A percentile compares a stretch with the other conserved stretches of the same genome.
Conservation (phyloP, 2,888 invertebrate genomes). For the Melanchra persicariae region DNA sequence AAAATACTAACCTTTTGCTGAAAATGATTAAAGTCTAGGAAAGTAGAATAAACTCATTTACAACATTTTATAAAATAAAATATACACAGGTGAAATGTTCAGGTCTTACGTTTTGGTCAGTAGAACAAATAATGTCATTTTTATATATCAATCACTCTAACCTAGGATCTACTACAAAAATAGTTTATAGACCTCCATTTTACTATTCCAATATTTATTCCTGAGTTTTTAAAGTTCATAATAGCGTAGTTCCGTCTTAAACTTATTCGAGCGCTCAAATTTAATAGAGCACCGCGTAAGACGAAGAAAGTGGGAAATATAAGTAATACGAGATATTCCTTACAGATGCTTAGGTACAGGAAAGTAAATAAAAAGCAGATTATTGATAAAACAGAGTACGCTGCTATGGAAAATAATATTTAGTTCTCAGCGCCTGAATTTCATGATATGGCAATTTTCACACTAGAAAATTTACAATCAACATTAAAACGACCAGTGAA, state of each 20-base stretch:
- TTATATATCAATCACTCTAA: constrained; percentile 1
- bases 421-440: constrained; percentile 21
- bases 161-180: constrained; percentile 11
- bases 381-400: constrained; percentile 17
- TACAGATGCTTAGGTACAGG: constrained; percentile 18
- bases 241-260: constrained; percentile 8
- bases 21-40: not conserved
- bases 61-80: too few species aligned
- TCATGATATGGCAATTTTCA: not conserved
- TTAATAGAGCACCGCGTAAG: constrained; percentile 51
- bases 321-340: constrained; percentile 40
- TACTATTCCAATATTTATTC: constrained; percentile 18
- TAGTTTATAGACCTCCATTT: constrained; percentile 11
- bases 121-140: not conserved
- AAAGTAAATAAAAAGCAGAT: constrained; percentile 29
- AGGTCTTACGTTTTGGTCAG: not conserved
- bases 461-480: not conserved
- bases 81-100: too few species aligned
- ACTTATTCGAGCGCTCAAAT: constrained; percentile 59
- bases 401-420: not conserved
- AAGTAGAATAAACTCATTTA: too few species aligned
- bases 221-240: not conserved
- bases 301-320: constrained; percentile 41
- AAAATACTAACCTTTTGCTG: not conserved
- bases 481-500: not conserved